Base-by-base conservation (phyloP, 2,797 vertebrate genomes). In the Acanthornis magna region DNA sequence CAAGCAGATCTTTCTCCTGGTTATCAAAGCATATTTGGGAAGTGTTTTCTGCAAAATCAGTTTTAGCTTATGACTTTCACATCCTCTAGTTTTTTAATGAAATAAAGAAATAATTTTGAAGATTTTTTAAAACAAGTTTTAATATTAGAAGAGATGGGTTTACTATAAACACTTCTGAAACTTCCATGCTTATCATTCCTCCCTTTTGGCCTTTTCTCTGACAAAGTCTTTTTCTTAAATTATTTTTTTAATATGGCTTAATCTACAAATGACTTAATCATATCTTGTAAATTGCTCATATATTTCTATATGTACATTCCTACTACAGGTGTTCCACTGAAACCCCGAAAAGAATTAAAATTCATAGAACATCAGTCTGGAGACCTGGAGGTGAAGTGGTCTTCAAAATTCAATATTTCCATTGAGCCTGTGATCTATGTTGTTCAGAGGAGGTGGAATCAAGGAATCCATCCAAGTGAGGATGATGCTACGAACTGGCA, bases 391-490 rank as follows among this genome's bases (percentile, higher is more conserved):
- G 98, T 99, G 85, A 98, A 98, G 84, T 99, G 99, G 99, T 99
- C 99, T 68, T 99, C 99, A 18, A 99, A 99, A 93, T 99, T 99
- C 96, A 99, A 99, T 93, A 98, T 99, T 75, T 99, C 99, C 2
- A 99, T 99, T 42, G 99, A 99, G 79, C 99, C 99, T 1, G 99
- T 99, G 57, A 98, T 99, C 51, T 99, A 99, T 13, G 98, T 99
- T 84, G 97, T 99, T 57, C 99, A 99, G 95, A 98, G 98, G 17
- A 98, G 99, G 75, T 99, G 99, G 99, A 99, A 99, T 95, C 98
- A 98, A 18, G 99, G 99, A 66, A 99, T 99, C 93, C 99, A 99
- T 79, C 99, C 99, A 57, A 99, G 98, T 8, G 99, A 99, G 58
- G 99, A 99, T 14, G 98, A 98, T 18, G 98, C 99, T 95, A 98